Percentiles rank a stretch among this genome's conserved stretches.
Conservation (phyloP, 1,140 invertebrate species). For the Brachionus rotundiformis region DNA sequence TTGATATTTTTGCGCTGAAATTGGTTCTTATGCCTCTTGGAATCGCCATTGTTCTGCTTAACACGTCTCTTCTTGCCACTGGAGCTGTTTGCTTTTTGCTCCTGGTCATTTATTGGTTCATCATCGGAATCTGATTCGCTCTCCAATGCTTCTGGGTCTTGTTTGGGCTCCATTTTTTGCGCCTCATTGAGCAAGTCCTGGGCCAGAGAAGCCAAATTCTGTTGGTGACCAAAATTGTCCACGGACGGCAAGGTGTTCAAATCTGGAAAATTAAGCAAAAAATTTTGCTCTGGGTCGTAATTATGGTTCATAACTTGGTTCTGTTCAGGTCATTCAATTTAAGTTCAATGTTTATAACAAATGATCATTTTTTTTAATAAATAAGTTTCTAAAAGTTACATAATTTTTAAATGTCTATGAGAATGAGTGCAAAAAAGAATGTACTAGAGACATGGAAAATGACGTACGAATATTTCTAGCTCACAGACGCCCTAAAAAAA, state of each 20-base stretch:
- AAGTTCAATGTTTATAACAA: background rate
- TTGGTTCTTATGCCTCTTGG: background rate
- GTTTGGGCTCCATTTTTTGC: background rate
- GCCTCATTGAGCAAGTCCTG: constrained; percentile 40
- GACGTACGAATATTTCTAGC: background rate
- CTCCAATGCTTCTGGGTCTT: background rate
- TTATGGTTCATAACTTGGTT: background rate
- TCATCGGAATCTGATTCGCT: background rate
- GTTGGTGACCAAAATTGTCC: background rate
- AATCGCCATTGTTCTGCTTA: background rate
- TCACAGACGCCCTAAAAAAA: background rate
- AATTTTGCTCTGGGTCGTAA: constrained; percentile 5
- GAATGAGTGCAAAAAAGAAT: background rate
- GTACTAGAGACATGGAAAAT: background rate
- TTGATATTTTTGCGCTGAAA: constrained; percentile 13
- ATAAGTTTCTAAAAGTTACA: constrained; percentile 5
- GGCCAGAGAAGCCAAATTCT: constrained; percentile 42
- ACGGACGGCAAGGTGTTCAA: background rate
- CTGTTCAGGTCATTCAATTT: background rate
- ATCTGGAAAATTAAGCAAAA: background rate
- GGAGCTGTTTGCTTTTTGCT: background rate
- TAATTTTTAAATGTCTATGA: background rate
- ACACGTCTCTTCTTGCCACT: background rate
- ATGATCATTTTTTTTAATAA: background rate
- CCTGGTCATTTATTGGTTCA: background rate